Evolutionary conservation across 2,888 invertebrate species (phyloP), one percentile per base, ranked within the genome.

Genomic region (Melangyna quadrimaculata): DNA sequence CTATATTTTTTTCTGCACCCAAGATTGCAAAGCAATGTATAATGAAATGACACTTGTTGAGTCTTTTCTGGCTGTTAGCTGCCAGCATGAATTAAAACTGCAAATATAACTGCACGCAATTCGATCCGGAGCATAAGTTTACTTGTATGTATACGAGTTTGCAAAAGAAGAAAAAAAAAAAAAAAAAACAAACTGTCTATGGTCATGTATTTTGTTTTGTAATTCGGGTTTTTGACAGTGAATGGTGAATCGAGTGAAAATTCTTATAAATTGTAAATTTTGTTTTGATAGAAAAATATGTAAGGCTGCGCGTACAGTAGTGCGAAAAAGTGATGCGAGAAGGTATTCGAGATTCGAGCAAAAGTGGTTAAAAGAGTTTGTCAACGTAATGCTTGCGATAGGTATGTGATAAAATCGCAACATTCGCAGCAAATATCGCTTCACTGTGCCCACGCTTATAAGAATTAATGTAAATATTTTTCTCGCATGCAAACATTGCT

Each of bases 11-110:
- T 8, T 40, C 6, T 61, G 10, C 14, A 35, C 22, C 4, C n/a
- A 40, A 27, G 61, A 40, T 61, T 24, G 55, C 17, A 55, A 32
- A 17, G 17, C 29, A n/a, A n/a, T n/a, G n/a, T n/a, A n/a, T n/a
- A n/a, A n/a, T n/a, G 29, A 37, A 77, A 77, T 53, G 77, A 77
- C 77, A 77, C 40, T 61, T 70, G 70, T 70, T 61, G 70, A 51
- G 10, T 63, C 61, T 43, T 19, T 4, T 2, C 35, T 17, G 17
- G 45, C 45, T 40, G 29, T 22, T 37, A 17, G 17, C 22, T 57
- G 45, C 7, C 51, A 51, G 10, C 24, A 57, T 61, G 40, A 61
- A 24, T 61, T 55, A 32, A 40, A 29, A 22, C 43, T 75, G 27
- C 27, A 48, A 43, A 48, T 32, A 53, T 32, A 37, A 19, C 53